Conservation (phyloP, 2,113 vertebrate genomes). For the Lasiurus cinereus region DNA sequence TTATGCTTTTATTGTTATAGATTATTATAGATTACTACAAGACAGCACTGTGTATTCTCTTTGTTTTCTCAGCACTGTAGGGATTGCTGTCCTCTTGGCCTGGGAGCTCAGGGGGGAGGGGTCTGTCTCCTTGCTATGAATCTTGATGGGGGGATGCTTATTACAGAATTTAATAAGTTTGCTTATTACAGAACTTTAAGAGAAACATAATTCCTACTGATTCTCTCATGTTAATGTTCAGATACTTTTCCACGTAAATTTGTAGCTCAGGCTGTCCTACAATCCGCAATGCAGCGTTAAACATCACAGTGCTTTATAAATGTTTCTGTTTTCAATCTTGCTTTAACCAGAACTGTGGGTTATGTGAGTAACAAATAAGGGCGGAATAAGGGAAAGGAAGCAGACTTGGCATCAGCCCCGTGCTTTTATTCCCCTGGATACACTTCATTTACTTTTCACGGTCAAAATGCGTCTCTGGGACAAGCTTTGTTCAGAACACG, state of each 20-base stretch:
- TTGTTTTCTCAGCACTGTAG: neutral
- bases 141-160: neutral
- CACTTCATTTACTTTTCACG: neutral
- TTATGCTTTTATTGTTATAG: no score
- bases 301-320: neutral
- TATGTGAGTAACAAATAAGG: neutral
- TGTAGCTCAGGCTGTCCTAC: neutral
- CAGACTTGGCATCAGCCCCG: neutral
- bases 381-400: neutral
- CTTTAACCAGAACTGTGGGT: neutral
- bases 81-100: neutral
- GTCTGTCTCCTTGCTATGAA: neutral
- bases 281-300: neutral
- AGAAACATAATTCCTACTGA: neutral
- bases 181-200: neutral
- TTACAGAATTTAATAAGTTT: no score
- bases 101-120: neutral
- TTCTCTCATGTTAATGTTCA: neutral
- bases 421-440: neutral
- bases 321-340: neutral
- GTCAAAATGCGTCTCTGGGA: slow-evolving; percentile 32
- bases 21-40: neutral
- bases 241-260: neutral
- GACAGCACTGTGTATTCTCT: neutral
- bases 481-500: slow-evolving; percentile 22